Evolutionary conservation across 2,888 invertebrate genomes (phyloP).

Genomic region (Camptogramma bilineatum): DNA sequence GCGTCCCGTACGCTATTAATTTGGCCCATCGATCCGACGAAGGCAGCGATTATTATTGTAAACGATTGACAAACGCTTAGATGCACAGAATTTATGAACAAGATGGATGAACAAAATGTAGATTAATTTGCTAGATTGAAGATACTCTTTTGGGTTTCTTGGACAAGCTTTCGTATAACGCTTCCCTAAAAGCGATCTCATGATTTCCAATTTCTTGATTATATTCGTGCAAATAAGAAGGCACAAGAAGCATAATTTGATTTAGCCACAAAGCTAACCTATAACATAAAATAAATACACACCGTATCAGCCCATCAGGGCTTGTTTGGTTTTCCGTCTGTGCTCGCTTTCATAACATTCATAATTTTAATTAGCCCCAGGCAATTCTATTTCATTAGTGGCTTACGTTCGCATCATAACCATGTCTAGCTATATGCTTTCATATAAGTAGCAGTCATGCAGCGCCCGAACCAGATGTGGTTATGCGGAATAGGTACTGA

Average conservation of each 20-base stretch:
- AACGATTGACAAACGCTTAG: slow-evolving; percentile 14
- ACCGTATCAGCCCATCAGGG: slow-evolving; percentile 39
- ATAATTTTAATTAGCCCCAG: slow-evolving; percentile 72
- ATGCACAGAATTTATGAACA: slow-evolving; percentile 17
- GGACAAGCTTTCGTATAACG: background rate
- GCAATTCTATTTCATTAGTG: slow-evolving; percentile 79
- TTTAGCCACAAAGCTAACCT: slow-evolving; percentile 5
- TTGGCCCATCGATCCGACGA: slow-evolving; percentile 57
- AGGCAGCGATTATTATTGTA: slow-evolving; percentile 24
- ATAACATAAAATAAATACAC: slow-evolving; percentile 39
- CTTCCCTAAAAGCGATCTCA: background rate
- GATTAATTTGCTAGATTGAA: slow-evolving; percentile 4
- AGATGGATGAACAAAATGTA: slow-evolving; percentile 6
- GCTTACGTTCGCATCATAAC: slow-evolving; percentile 60
- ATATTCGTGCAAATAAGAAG: background rate
- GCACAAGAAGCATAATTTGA: slow-evolving; percentile 11
- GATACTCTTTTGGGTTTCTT: background rate
- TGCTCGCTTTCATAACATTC: slow-evolving; percentile 56
- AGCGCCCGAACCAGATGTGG: slow-evolving; percentile 77
- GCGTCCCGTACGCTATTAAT: slow-evolving; percentile 69
- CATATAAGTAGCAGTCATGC: slow-evolving; percentile 55
- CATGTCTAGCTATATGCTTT: slow-evolving; percentile 22
- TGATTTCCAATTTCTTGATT: background rate
- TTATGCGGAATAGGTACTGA: slow-evolving; percentile 62
- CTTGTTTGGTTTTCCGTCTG: slow-evolving; percentile 51